These are phyloP conservation scores for Cryptotermes secundus DNA, from an alignment of 1,140 invertebrate genomes.

Conservation along the genomic window DNA sequence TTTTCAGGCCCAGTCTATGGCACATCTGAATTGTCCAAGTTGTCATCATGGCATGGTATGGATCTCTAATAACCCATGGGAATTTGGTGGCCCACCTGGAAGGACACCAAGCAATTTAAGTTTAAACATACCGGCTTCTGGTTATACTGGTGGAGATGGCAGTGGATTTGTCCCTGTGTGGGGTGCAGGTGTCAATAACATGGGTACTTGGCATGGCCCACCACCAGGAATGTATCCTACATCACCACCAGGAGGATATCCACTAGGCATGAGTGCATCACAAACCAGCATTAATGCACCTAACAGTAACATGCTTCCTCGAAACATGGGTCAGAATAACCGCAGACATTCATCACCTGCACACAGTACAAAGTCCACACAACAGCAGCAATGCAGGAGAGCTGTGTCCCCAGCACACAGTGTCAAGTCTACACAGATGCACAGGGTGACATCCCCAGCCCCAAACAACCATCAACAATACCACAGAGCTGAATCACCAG, in stretches of 20 bases:
- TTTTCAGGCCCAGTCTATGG: constrained; percentile 68
- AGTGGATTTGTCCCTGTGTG: not conserved
- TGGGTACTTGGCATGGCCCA: constrained; percentile 51
- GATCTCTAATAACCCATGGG: constrained; percentile 45
- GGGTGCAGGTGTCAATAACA: constrained; percentile 46
- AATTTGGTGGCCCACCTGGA: constrained; percentile 32
- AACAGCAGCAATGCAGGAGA: constrained; percentile 39
- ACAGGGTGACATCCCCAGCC: constrained; percentile 5
- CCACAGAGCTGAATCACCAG: constrained; percentile 2
- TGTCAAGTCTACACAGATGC: constrained; percentile 46
- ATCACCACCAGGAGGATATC: constrained; percentile 49
- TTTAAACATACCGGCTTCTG: constrained; percentile 54
- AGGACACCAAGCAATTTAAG: constrained; percentile 58
- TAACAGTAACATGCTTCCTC: not conserved
- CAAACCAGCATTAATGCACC: constrained; percentile 18
- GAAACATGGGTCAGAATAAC: constrained; percentile 40
- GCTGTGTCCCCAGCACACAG: constrained; percentile 68
- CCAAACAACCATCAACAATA: not conserved
- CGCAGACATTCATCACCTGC: constrained; percentile 63
- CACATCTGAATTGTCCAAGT: constrained; percentile 61
- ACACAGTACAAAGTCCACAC: constrained; percentile 60
- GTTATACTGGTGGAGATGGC: not conserved
- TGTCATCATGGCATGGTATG: constrained; percentile 52
- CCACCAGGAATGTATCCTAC: constrained; percentile 50
- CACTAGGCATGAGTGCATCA: constrained; percentile 34